Conservation (phyloP, 2,113 vertebrate genomes). For the Choloepus hoffmanni region DNA sequence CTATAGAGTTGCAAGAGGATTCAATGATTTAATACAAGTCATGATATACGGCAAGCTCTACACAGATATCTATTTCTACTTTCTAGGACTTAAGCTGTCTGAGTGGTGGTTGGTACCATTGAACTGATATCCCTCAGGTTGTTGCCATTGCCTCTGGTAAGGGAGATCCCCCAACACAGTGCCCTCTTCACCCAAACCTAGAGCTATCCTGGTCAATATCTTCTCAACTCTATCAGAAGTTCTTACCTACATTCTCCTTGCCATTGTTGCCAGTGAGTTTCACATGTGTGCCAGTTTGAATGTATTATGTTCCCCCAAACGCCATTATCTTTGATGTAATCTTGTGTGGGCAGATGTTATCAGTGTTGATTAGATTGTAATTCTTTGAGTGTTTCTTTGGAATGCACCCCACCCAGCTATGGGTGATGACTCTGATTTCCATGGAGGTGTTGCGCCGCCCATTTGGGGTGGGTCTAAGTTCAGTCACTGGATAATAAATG, state of each 20-base stretch:
- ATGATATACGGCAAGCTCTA: background rate
- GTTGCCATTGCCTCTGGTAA: background rate
- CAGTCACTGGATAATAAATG: too few relatives aligned
- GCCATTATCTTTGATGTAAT: too few relatives aligned
- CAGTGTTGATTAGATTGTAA: too few relatives aligned
- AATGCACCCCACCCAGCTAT: too few relatives aligned
- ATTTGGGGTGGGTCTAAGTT: too few relatives aligned
- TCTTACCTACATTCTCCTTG: background rate
- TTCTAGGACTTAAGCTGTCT: background rate
- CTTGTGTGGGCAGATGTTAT: too few relatives aligned
- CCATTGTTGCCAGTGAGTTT: background rate
- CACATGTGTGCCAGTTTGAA: background rate
- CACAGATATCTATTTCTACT: background rate
- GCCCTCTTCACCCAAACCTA: accelerated
- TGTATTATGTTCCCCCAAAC: too few relatives aligned
- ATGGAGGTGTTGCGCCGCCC: too few relatives aligned
- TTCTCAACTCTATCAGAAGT: background rate
- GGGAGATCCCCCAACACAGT: background rate
- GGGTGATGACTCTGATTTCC: too few relatives aligned
- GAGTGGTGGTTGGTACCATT: background rate
- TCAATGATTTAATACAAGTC: background rate
- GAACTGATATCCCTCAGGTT: background rate
- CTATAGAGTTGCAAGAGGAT: background rate
- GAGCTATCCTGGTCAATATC: background rate
- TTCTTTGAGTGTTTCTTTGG: too few relatives aligned